Base-by-base conservation (phyloP, 1,140 invertebrate genomes). In the Cotesia vestalis region DNA sequence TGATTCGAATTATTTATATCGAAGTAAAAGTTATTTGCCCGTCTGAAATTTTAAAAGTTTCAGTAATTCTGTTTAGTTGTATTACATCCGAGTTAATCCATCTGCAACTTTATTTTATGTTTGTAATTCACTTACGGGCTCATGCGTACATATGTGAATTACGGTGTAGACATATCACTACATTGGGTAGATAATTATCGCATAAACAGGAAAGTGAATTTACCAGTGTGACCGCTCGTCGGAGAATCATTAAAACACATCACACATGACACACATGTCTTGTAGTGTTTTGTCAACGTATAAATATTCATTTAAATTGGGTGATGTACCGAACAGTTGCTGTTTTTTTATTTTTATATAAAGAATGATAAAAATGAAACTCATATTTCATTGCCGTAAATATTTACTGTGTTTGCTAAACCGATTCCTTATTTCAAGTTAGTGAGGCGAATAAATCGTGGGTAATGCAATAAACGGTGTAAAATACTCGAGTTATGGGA, bases 151-250 rank as follows among this genome's bases (percentile, higher is more conserved):
- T 27, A 27, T 27, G 63, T 51, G 63, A 66, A 66, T 69, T 59
- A 60, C 62, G 57, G 61, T 57, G 17, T 34, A 51, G 52, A 60
- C 66, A 73, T 78, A 71, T 34, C 27, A 51, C 11, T 14, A 46
- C 11, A 46, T 46, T 46, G 64, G 35, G 46, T 63, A 40, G 17
- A 59, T 69, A 72, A 77, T 78, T 78, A 78, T 73, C 68, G 51
- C 2, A 11, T 74, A 68, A 77, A 75, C 57, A 74, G 70, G 68
- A 79, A 79, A 72, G 72, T 68, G 61, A 76, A 67, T 76, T 76
- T 73, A 38, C 64, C 59, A 64, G 63, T 66, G 63, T 66, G 63
- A 66, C 35, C 63, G 40, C 14, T 71, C 51, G 63, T 71, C 64
- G 51, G 35, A 57, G 61, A 34, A 14, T n/a, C 20, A 59, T 59